Evolutionary conservation across 1,140 invertebrate species (phyloP).

Genomic region (Pissodes strobi): DNA sequence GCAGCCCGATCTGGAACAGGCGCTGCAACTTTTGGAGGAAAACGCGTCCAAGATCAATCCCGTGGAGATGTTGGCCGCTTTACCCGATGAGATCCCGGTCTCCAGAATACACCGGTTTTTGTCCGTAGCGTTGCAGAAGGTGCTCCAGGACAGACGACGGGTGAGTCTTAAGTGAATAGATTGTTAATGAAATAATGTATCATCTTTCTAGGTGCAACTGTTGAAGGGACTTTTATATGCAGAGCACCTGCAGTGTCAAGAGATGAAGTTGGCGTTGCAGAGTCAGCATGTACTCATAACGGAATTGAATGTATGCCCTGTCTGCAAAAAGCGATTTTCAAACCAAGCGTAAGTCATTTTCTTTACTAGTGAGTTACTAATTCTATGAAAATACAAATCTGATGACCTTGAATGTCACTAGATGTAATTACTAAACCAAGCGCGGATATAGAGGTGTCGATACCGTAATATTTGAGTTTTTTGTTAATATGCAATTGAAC

Average conservation of each 20-base stretch:
- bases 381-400: not conserved
- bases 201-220: slow-evolving; percentile 64
- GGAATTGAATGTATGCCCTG: slow-evolving; percentile 85
- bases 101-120: slow-evolving; percentile 76
- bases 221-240: slow-evolving; percentile 81
- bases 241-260: slow-evolving; percentile 80
- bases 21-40: slow-evolving; percentile 77
- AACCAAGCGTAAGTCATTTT: slow-evolving; percentile 83
- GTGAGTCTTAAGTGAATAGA: slow-evolving; percentile 4
- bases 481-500: no score
- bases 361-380: not conserved
- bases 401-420: slow-evolving; percentile 21
- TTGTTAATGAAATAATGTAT: not conserved
- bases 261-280: slow-evolving; percentile 77
- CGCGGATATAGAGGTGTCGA: no score
- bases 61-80: slow-evolving; percentile 68
- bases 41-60: slow-evolving; percentile 84
- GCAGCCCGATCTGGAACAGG: slow-evolving; percentile 75
- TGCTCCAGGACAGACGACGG: slow-evolving; percentile 20
- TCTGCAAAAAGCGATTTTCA: slow-evolving; percentile 90
- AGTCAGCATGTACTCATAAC: slow-evolving; percentile 81
- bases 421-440: not conserved
- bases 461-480: no score
- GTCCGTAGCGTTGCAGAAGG: slow-evolving; percentile 58
- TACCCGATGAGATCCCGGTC: slow-evolving; percentile 78